Percentiles rank a stretch among this genome's conserved stretches.
Evolutionary conservation across 2,888 invertebrate genomes (phyloP).

Genomic region (Limnephilus lunatus): DNA sequence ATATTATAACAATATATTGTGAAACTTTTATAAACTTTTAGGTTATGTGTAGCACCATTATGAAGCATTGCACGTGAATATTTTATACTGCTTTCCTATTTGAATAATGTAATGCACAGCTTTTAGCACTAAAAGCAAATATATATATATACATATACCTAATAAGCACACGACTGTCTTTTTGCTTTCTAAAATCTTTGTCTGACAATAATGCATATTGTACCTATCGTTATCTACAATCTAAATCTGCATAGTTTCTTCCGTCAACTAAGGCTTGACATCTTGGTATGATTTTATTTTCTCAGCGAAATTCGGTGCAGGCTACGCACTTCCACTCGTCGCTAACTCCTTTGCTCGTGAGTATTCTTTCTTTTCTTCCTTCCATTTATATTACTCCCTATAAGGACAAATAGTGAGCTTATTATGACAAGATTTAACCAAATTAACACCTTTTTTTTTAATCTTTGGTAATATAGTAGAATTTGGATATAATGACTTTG

Average conservation of each 20-base stretch:
- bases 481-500: no score
- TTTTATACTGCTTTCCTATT: neutral
- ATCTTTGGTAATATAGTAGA: no score
- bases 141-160: neutral
- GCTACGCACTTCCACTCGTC: constrained; percentile 54
- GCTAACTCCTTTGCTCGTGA: constrained; percentile 18
- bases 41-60: neutral
- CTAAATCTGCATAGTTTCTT: neutral
- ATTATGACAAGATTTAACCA: neutral
- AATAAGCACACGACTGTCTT: neutral
- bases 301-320: constrained; percentile 17
- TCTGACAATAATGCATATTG: no score
- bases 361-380: constrained; percentile 31
- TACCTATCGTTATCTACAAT: neutral
- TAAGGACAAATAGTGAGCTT: neutral
- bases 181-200: neutral
- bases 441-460: no score
- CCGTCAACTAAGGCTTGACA: constrained; percentile 12
- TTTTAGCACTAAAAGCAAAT: neutral
- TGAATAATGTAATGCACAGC: neutral
- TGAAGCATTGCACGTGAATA: neutral
- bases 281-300: constrained; percentile 45
- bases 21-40: neutral
- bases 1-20: neutral
- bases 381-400: neutral